Evolutionary conservation across 2,888 invertebrate genomes (phyloP).

Genomic region (Theristus sp.): DNA sequence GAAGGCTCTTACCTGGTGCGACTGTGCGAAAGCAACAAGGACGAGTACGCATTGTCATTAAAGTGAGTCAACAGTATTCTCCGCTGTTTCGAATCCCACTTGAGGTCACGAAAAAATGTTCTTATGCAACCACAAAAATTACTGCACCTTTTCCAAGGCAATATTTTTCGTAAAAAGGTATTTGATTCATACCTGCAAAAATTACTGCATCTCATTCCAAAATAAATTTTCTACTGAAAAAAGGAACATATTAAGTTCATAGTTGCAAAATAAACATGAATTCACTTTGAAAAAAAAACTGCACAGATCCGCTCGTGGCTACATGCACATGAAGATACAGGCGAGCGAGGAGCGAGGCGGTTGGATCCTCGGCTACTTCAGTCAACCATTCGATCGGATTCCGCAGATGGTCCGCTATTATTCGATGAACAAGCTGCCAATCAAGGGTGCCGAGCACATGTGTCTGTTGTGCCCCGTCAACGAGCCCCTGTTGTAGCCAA

Average conservation of each 20-base stretch:
- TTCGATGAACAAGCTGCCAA: conserved; percentile 73
- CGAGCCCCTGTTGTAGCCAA: conserved; percentile 59
- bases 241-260: too few relatives aligned
- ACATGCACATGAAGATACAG: conserved; percentile 82
- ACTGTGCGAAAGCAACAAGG: conserved; percentile 76
- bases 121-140: too few relatives aligned
- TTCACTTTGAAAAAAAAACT: too few relatives aligned
- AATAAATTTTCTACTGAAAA: too few relatives aligned
- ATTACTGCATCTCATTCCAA: too few relatives aligned
- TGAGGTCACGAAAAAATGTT: too few relatives aligned
- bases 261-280: too few relatives aligned
- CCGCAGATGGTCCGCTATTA: conserved; percentile 89
- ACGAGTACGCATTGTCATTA: conserved; percentile 46
- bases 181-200: too few relatives aligned
- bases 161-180: too few relatives aligned
- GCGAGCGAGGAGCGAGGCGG: not conserved
- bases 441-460: conserved; percentile 88
- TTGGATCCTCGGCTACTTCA: conserved; percentile 54
- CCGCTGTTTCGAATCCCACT: too few relatives aligned
- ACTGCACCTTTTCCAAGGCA: too few relatives aligned
- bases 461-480: conserved; percentile 75
- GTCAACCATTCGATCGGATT: conserved; percentile 72
- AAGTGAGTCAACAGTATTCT: too few relatives aligned
- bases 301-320: conserved; percentile 79
- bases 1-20: conserved; percentile 86